Percentiles rank a stretch among this genome's conserved stretches.
Evolutionary conservation across 2,113 vertebrate species (phyloP).

Genomic region (Onychostruthus taczanowskii): DNA sequence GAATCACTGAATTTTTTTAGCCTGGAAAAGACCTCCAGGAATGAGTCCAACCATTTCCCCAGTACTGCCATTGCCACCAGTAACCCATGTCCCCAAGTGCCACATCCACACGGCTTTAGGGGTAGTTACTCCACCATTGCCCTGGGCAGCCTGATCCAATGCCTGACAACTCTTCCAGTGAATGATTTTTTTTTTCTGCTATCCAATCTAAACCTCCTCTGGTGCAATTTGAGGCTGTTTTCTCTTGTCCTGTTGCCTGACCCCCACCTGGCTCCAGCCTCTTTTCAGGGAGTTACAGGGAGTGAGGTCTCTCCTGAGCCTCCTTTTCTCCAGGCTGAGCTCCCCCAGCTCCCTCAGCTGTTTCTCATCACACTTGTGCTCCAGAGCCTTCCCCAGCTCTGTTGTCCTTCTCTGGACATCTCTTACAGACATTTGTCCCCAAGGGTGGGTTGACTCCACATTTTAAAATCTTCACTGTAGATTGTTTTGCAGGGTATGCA

Average conservation of each 20-base stretch:
- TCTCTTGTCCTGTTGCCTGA: not conserved
- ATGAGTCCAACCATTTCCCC: not conserved
- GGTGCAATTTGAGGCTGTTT: not conserved
- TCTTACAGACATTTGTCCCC: not conserved
- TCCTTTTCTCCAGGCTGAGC: not conserved
- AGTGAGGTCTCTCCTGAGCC: not conserved
- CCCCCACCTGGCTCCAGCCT: not conserved
- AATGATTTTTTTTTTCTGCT: not conserved
- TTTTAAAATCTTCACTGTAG: not conserved
- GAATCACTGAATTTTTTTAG: not conserved
- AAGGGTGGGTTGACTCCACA: not conserved
- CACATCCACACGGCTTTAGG: not conserved
- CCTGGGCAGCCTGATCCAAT: not conserved
- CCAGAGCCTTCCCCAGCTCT: not conserved
- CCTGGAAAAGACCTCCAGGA: not conserved
- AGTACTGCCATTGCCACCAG: not conserved
- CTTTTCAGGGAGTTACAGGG: not conserved
- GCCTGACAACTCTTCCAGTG: not conserved
- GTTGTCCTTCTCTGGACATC: not conserved
- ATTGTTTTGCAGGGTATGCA: not conserved
- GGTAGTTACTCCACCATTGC: not conserved
- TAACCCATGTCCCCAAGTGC: not conserved
- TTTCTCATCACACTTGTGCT: not conserved
- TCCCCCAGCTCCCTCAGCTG: not conserved
- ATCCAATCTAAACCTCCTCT: not conserved